Evolutionary conservation across 2,888 invertebrate species (phyloP), one percentile per base, ranked within the genome.

Genomic region (Euzetes globulus): DNA sequence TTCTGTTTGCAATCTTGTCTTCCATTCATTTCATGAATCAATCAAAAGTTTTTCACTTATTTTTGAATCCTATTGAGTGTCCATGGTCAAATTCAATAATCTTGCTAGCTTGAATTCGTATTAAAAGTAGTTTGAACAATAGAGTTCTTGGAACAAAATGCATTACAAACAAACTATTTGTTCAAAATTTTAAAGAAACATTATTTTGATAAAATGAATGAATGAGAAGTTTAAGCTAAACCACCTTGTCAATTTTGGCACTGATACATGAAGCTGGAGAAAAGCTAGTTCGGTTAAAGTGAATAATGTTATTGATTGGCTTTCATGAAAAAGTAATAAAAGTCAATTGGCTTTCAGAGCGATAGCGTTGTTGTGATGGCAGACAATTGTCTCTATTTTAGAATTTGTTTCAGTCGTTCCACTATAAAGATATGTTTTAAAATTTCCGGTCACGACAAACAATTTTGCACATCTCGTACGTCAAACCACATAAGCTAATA

Each of bases 401-500:
- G 27, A 19, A 33, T 60, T 15, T 11, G 22, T 27, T 60, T 19
- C 25, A 19, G 11, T 19, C 27, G 15, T 25, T 60, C 19, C 3
- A 27, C n/a, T 60, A 25, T 60, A n/a, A 11, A 41, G 3, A 33
- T 19, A 68, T 41, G 15, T 41, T 19, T 68, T 68, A 37, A 41
- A 68, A 41, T 68, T 68, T 37, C 68, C 13, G 19, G 68, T 68
- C 68, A 68, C 68, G 68, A 37, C 19, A 68, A 41, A n/a, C 68
- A 41, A 68, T 68, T 63, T 63, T 41, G 41, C 41, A 41, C 41
- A 41, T 41, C 41, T 41, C 41, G 13, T 33, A 33, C 37, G 25
- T 63, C 27, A 15, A 50, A 58, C 58, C 27, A 13, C 63, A 63
- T 27, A 55, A 15, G 33, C 27, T 63, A 63, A 63, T 33, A 63